Conservation (phyloP, 2,797 vertebrate species). For the Paratrypauchen microcephalus region DNA sequence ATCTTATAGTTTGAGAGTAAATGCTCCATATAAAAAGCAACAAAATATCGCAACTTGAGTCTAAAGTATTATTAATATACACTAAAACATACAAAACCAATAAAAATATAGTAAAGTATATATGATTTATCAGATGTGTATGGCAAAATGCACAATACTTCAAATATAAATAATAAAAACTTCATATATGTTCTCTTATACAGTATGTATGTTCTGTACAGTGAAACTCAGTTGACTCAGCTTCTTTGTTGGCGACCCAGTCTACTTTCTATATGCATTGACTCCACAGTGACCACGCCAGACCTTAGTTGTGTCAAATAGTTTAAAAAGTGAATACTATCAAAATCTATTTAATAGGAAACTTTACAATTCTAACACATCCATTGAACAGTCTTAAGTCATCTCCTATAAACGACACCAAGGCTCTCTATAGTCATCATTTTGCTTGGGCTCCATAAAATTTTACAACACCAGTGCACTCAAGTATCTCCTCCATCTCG, state of each 20-base stretch:
- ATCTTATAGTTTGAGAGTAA: neutral
- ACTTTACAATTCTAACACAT: neutral
- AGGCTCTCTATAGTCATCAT: conserved; percentile 3
- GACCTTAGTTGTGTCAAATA: neutral
- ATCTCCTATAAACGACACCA: conserved; percentile 5
- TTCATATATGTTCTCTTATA: neutral
- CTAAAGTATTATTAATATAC: neutral
- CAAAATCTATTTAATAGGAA: neutral
- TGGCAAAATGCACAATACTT: neutral
- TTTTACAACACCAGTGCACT: conserved; percentile 25
- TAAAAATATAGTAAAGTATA: neutral
- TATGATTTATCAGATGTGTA: neutral
- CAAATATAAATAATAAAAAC: too few species aligned
- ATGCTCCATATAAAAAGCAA: neutral
- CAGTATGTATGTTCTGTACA: too few species aligned
- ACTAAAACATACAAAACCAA: neutral
- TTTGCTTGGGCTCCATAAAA: conserved; percentile 10
- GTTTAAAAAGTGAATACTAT: neutral
- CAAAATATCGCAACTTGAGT: neutral
- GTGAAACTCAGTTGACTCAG: neutral
- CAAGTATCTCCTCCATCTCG: conserved; percentile 36
- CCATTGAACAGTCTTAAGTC: neutral
- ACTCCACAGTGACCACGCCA: neutral
- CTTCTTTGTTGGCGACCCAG: neutral
- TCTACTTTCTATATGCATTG: neutral